phyloP scores from a whole-genome alignment of 2,797 vertebrate genomes.

The Hippocampus kuda region DNA sequence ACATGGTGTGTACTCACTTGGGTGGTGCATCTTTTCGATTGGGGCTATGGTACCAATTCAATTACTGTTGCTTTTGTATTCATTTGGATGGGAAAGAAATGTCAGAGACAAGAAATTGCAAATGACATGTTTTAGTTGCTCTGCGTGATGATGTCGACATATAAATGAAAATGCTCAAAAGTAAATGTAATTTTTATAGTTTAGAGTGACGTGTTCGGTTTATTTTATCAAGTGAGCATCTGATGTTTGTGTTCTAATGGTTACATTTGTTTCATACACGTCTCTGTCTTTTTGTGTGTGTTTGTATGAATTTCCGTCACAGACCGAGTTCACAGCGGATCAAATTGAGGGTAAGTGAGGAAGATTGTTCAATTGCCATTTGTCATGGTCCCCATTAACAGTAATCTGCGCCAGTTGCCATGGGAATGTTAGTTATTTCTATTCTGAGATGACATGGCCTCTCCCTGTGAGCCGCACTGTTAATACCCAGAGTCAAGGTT shows the following conservation, averaged over 20 bases:
- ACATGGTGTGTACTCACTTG: slow-evolving; percentile 86
- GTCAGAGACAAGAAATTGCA: neutral
- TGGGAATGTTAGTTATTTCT: slow-evolving; percentile 44
- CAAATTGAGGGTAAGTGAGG: slow-evolving; percentile 91
- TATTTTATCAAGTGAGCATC: neutral
- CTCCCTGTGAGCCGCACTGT: slow-evolving; percentile 24
- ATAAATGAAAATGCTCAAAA: neutral
- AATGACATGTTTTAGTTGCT: neutral
- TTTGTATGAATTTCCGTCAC: slow-evolving; percentile 26
- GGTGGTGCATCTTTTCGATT: slow-evolving; percentile 45
- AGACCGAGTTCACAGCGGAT: slow-evolving; percentile 79
- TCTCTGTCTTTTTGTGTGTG: slow-evolving; percentile 14
- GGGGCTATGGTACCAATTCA: slow-evolving; percentile 26
- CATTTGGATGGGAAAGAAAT: neutral
- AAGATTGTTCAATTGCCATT: neutral
- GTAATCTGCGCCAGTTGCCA: slow-evolving; percentile 43
- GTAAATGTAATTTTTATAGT: neutral
- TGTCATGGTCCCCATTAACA: neutral
- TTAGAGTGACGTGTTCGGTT: neutral
- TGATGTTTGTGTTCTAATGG: neutral
- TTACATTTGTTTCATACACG: neutral
- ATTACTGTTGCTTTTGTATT: slow-evolving; percentile 22
- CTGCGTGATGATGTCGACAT: neutral
- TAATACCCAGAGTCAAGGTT: slow-evolving; percentile 31
- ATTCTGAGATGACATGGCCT: slow-evolving; percentile 47